Evolutionary conservation across 2,113 vertebrate genomes (phyloP).

Genomic region (Tichodroma muraria): DNA sequence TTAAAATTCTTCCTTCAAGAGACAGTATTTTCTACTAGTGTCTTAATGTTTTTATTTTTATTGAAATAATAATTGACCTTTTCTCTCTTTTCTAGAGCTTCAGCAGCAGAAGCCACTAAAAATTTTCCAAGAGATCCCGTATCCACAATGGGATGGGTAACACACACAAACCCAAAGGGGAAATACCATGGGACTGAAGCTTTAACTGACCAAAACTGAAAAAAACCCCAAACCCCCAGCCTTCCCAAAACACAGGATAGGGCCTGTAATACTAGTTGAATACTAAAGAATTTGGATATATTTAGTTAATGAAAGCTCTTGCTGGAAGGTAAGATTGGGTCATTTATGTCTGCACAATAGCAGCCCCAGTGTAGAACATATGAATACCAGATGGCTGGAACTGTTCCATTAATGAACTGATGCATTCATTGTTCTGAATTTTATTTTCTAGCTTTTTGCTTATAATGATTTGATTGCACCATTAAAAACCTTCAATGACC

Average conservation of each 20-base stretch:
- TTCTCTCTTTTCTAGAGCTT: background rate
- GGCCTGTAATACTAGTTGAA: constrained; percentile 43
- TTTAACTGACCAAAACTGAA: background rate
- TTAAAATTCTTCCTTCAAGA: background rate
- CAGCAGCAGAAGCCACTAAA: background rate
- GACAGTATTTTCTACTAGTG: background rate
- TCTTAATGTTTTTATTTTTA: background rate
- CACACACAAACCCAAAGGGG: background rate
- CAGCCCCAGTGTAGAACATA: constrained; percentile 53
- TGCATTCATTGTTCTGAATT: constrained; percentile 72
- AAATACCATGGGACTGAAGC: background rate
- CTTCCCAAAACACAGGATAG: background rate
- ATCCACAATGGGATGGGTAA: background rate
- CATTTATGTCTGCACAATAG: constrained; percentile 64
- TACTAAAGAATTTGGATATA: constrained; percentile 44
- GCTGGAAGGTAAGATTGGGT: constrained; percentile 68
- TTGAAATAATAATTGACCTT: background rate
- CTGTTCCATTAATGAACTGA: constrained; percentile 71
- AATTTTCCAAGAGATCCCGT: background rate
- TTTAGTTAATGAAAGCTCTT: constrained; percentile 64
- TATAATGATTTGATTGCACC: constrained; percentile 61
- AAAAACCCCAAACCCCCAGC: background rate
- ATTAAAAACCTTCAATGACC: constrained; percentile 56
- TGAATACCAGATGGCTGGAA: constrained; percentile 78
- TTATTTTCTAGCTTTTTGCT: constrained; percentile 67